A percentile compares a stretch with the other conserved stretches of the same genome.
Conservation (phyloP, 53 echinoderm and acorn worm genomes). For the Astropecten irregularis region DNA sequence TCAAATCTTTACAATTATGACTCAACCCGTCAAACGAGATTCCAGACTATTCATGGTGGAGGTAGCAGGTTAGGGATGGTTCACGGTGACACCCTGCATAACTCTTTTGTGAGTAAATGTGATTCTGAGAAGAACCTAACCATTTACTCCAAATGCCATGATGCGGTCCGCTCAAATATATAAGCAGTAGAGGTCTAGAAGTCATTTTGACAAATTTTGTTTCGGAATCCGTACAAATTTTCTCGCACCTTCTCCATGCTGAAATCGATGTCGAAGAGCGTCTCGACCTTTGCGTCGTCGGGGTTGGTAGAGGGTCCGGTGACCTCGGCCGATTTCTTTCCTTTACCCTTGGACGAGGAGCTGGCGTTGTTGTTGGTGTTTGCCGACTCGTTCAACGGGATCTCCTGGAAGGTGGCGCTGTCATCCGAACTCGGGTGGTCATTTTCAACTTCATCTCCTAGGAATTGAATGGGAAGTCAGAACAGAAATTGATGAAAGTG, state of each 20-base stretch:
- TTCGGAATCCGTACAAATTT: too few species aligned
- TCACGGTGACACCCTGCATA: too few species aligned
- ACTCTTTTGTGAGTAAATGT: too few species aligned
- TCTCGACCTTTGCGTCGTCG: slow-evolving; percentile 62
- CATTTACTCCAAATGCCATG: too few species aligned
- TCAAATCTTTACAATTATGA: too few species aligned
- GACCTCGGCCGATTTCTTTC: slow-evolving; percentile 1
- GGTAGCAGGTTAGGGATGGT: too few species aligned
- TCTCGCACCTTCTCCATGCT: slow-evolving; percentile 82
- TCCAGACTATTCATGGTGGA: too few species aligned
- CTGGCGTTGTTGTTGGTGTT: slow-evolving; percentile 22
- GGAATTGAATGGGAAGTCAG: neutral
- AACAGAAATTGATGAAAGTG: neutral
- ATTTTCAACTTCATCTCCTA: neutral
- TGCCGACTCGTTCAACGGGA: neutral
- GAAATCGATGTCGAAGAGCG: slow-evolving; percentile 87
- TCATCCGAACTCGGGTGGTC: neutral
- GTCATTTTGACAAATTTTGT: too few species aligned
- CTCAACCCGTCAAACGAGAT: too few species aligned
- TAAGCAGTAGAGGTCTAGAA: too few species aligned
- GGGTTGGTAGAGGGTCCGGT: slow-evolving; percentile 1
- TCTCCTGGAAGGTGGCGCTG: slow-evolving; percentile 16
- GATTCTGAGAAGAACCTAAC: too few species aligned
- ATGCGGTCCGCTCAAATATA: too few species aligned
- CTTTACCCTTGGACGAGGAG: slow-evolving; percentile 8